Conservation (phyloP, 2,888 invertebrate genomes). For the Heliconius erato region DNA sequence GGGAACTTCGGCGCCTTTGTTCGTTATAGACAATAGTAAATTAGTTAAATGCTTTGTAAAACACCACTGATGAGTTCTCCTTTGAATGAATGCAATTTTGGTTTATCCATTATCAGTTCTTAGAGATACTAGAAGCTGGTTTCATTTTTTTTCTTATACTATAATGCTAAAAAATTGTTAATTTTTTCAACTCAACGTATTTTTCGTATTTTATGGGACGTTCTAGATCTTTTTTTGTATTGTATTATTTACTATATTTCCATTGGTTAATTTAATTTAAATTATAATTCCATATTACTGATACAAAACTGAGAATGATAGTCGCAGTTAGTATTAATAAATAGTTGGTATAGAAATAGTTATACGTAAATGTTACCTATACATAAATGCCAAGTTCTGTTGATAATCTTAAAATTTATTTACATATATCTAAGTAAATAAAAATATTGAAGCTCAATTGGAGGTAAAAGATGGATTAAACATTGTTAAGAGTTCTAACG, state of each 20-base stretch:
- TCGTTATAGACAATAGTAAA: constrained; percentile 64
- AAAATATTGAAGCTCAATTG: too few relatives aligned
- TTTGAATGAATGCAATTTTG: constrained; percentile 45
- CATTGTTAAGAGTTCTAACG: not conserved
- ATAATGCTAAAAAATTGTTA: not conserved
- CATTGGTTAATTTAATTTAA: not conserved
- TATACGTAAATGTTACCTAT: too few relatives aligned
- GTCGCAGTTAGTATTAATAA: too few relatives aligned
- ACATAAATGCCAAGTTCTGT: too few relatives aligned
- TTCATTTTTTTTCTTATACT: not conserved
- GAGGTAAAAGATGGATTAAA: too few relatives aligned
- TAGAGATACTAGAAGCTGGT: constrained; percentile 1
- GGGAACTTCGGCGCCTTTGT: constrained; percentile 65
- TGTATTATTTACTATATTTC: not conserved
- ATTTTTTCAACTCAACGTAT: not conserved
- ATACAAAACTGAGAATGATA: too few relatives aligned
- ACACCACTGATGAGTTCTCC: constrained; percentile 32
- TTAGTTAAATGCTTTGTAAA: constrained; percentile 66
- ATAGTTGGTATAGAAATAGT: too few relatives aligned
- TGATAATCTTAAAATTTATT: too few relatives aligned
- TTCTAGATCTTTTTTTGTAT: not conserved
- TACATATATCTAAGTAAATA: too few relatives aligned
- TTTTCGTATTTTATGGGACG: not conserved
- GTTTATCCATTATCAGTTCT: constrained; percentile 15
- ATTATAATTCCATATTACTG: too few relatives aligned